phyloP scores from a whole-genome alignment of 2,888 invertebrate genomes.

The Silvanus unidentatus region DNA sequence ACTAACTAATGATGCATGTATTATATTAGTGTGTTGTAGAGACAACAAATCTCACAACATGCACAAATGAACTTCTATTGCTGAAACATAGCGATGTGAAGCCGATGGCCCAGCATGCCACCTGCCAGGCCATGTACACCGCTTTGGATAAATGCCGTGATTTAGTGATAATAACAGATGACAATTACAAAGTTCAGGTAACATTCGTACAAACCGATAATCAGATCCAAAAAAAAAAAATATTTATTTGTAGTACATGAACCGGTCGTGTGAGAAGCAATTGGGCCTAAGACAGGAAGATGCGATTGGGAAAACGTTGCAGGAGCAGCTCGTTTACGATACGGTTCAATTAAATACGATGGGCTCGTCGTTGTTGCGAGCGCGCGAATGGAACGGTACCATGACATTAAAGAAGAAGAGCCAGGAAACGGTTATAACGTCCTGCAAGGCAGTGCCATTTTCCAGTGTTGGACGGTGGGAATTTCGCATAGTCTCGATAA shows the following conservation, averaged over 20 bases:
- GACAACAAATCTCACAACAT: constrained; percentile 56
- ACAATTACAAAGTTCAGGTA: constrained; percentile 76
- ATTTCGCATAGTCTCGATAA: constrained; percentile 2
- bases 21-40: constrained; percentile 60
- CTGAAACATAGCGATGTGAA: constrained; percentile 73
- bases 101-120: constrained; percentile 70
- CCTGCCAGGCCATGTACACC: constrained; percentile 73
- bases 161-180: constrained; percentile 82
- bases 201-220: no score
- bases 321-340: constrained; percentile 49
- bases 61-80: constrained; percentile 67
- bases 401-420: constrained; percentile 67
- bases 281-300: constrained; percentile 68
- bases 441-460: constrained; percentile 72
- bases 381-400: constrained; percentile 72
- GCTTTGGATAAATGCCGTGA: constrained; percentile 84
- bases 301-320: constrained; percentile 54
- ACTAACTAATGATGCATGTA: no score
- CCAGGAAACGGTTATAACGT: constrained; percentile 69
- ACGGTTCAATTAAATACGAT: constrained; percentile 52
- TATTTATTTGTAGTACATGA: constrained; percentile 62
- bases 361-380: constrained; percentile 57
- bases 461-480: constrained; percentile 56
- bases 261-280: constrained; percentile 77
- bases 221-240: not conserved